Conservation (phyloP, 2,797 vertebrate genomes). For the Halcyon leucocephala region DNA sequence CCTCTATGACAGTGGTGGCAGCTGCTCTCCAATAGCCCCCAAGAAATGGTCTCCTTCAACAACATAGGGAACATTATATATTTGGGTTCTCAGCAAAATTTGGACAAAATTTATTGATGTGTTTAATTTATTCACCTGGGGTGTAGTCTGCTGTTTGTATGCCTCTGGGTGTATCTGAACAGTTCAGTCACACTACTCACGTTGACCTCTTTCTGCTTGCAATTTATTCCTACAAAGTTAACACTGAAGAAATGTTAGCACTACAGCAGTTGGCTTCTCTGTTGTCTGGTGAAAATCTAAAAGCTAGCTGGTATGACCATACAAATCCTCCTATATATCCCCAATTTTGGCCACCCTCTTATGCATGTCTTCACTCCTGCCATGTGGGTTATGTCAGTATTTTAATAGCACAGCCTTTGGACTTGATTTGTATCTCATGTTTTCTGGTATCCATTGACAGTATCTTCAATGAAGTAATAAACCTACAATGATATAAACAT, state of each 20-base stretch:
- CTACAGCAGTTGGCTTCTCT: background rate
- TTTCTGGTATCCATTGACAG: background rate
- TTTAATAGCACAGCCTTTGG: background rate
- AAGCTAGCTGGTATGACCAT: background rate
- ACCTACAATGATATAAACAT: background rate
- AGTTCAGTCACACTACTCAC: background rate
- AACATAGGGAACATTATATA: background rate
- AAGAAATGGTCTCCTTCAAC: background rate
- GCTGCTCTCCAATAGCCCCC: background rate
- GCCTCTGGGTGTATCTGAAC: background rate
- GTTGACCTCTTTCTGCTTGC: background rate
- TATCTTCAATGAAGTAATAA: background rate
- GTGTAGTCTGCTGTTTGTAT: background rate
- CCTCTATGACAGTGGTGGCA: background rate
- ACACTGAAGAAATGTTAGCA: background rate
- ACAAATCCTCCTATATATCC: background rate
- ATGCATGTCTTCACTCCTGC: background rate
- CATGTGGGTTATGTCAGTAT: background rate
- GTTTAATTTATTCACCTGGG: background rate
- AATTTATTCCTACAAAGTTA: background rate
- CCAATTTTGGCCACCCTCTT: background rate
- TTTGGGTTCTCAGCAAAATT: background rate
- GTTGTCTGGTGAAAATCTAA: background rate
- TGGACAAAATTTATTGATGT: background rate
- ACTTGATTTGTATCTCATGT: background rate